A percentile compares a stretch with the other conserved stretches of the same genome.
phyloP scores from a whole-genome alignment of 2,888 invertebrate species.

The Saturnia japonica region DNA sequence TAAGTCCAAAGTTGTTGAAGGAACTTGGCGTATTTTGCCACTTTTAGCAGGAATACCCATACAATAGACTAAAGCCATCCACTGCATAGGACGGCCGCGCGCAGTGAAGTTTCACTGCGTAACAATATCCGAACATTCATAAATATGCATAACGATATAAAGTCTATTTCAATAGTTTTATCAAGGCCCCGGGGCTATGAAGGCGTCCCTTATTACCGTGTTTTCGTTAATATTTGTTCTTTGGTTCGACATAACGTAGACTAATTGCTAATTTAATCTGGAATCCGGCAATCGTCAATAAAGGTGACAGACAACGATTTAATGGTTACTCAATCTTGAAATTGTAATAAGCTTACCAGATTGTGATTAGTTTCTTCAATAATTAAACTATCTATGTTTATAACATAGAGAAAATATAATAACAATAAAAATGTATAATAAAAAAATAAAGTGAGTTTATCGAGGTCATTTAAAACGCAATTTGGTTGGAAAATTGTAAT shows the following conservation, averaged over 20 bases:
- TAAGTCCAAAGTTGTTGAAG: slow-evolving; percentile 64
- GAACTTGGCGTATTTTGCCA: slow-evolving; percentile 65
- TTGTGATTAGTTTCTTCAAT: too few relatives aligned
- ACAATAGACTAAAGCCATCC: slow-evolving; percentile 58
- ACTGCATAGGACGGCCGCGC: slow-evolving; percentile 51
- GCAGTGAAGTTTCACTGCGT: slow-evolving; percentile 60
- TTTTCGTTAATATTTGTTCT: slow-evolving; percentile 46
- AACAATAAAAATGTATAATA: background rate
- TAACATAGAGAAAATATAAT: background rate
- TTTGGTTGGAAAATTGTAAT: background rate
- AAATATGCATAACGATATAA: slow-evolving; percentile 68
- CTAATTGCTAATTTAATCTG: slow-evolving; percentile 23
- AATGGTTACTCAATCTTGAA: background rate
- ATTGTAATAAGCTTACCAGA: background rate
- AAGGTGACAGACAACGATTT: background rate
- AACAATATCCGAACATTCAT: slow-evolving; percentile 71
- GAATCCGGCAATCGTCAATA: background rate
- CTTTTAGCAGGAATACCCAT: slow-evolving; percentile 62
- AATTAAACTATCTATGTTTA: background rate
- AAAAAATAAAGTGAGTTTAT: background rate
- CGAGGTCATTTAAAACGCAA: background rate
- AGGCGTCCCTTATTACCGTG: slow-evolving; percentile 36
- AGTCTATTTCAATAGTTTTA: slow-evolving; percentile 56
- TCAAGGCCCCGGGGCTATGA: slow-evolving; percentile 45
- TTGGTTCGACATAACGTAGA: slow-evolving; percentile 33